These are phyloP conservation scores for Oceanodroma leucorhoa DNA, from an alignment of 2,797 vertebrate genomes.

Conservation along the genomic window DNA sequence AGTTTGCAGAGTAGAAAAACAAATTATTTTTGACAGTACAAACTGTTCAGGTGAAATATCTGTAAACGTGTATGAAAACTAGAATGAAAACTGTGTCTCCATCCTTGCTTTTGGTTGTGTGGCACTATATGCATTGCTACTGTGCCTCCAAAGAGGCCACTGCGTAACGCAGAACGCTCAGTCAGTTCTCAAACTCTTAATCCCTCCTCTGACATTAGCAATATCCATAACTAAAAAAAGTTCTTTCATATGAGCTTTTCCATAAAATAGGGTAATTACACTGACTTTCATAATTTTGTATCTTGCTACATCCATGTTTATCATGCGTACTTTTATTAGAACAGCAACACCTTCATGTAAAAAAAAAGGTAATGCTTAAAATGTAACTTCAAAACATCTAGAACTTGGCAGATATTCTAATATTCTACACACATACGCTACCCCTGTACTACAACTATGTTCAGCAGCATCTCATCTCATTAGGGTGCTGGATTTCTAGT, in stretches of 20 bases:
- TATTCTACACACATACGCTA: rapidly evolving
- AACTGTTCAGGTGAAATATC: neutral
- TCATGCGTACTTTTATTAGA: neutral
- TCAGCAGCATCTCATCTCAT: neutral
- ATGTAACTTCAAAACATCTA: neutral
- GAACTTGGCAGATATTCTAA: neutral
- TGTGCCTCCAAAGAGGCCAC: neutral
- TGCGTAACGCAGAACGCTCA: rapidly evolving
- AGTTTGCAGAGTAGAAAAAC: neutral
- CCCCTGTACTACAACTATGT: neutral
- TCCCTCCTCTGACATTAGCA: neutral
- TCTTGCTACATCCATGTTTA: neutral
- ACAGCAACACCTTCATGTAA: neutral
- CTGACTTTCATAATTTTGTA: neutral
- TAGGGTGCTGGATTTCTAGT: neutral
- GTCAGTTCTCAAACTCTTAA: neutral
- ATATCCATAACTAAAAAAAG: neutral
- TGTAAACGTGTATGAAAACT: rapidly evolving
- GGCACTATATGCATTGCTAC: rapidly evolving
- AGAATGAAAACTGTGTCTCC: neutral
- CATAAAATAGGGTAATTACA: neutral
- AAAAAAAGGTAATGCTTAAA: neutral
- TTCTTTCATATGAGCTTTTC: neutral
- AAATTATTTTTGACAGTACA: neutral
- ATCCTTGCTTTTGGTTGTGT: neutral